Evolutionary conservation across 2,113 vertebrate genomes (phyloP).

Genomic region (Centrocercus urophasianus): DNA sequence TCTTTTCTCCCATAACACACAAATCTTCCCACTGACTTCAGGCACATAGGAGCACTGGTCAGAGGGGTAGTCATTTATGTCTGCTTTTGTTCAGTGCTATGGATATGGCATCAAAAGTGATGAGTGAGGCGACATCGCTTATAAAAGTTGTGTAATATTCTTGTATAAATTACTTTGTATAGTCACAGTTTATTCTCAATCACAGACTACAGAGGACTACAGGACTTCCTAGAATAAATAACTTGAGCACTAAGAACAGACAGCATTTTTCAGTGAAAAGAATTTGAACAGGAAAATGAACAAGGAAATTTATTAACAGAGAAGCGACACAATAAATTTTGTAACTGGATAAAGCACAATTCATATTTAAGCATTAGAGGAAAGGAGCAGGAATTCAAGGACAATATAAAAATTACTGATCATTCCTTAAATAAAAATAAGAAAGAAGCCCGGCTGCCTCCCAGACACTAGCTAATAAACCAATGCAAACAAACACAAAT

Average conservation of each 20-base stretch:
- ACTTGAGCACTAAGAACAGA: background rate
- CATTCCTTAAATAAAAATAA: conserved; percentile 17
- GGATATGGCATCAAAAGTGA: background rate
- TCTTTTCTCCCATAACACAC: background rate
- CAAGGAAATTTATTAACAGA: background rate
- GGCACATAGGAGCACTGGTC: background rate
- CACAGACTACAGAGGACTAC: background rate
- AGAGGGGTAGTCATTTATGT: background rate
- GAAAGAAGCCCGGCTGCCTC: background rate
- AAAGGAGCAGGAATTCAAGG: background rate
- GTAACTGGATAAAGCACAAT: background rate
- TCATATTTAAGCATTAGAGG: background rate
- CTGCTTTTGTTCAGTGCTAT: background rate
- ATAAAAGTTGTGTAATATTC: background rate
- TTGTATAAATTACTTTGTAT: background rate
- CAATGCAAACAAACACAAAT: background rate
- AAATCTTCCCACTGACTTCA: background rate
- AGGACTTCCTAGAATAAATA: background rate
- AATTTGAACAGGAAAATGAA: background rate
- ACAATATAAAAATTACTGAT: background rate
- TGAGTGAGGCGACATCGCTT: background rate
- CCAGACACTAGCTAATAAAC: background rate
- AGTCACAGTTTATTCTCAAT: background rate
- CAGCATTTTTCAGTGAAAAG: background rate
- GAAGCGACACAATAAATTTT: background rate